phyloP scores from a whole-genome alignment of 2,113 vertebrate genomes.

The Elaphurus davidianus region DNA sequence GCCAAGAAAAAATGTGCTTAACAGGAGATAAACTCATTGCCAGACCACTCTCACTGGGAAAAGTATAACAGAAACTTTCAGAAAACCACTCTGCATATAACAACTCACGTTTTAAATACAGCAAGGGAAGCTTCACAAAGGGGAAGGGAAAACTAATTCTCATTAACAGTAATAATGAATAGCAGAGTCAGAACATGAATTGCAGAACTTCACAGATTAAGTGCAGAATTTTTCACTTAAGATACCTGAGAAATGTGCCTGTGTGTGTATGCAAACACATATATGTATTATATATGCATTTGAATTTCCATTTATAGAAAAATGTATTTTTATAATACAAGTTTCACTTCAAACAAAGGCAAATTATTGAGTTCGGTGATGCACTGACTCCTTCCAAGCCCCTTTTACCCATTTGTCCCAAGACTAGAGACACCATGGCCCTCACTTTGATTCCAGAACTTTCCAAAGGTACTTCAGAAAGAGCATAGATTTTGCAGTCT shows the following conservation, averaged over 20 bases:
- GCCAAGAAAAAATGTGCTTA: slow-evolving; percentile 40
- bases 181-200: not conserved
- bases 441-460: not conserved
- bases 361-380: not conserved
- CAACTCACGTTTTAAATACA: not conserved
- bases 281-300: not conserved
- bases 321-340: not conserved
- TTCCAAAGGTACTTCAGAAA: not conserved
- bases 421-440: not conserved
- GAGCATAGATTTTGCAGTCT: not conserved
- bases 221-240: not conserved
- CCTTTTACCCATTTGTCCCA: not conserved
- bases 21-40: slow-evolving; percentile 52
- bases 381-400: not conserved
- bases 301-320: not conserved
- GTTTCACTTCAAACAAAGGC: not conserved
- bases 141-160: not conserved
- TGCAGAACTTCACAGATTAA: not conserved
- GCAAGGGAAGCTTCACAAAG: not conserved
- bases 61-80: not conserved
- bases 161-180: not conserved
- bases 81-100: not conserved
- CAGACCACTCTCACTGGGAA: not conserved
- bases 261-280: not conserved
- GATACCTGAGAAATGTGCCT: not conserved